Conservation (phyloP, 2,888 invertebrate genomes). For the Odontomyia ornata region DNA sequence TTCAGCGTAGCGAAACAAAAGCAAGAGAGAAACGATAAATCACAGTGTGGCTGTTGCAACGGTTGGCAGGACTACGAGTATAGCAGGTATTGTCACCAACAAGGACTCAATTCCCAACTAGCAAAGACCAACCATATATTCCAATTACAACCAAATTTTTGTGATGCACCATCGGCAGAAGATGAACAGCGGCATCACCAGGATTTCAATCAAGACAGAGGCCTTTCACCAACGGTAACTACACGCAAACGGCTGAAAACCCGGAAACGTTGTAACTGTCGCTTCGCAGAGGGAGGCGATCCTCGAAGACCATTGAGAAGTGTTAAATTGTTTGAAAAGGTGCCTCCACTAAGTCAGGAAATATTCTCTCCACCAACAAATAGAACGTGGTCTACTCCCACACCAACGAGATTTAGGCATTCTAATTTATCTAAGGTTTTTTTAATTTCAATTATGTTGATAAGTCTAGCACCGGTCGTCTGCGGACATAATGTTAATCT, state of each 20-base stretch:
- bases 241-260: not conserved
- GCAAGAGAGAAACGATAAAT: not conserved
- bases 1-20: not conserved
- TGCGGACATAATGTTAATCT: slow-evolving; percentile 38
- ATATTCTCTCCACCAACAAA: not conserved
- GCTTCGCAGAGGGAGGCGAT: not conserved
- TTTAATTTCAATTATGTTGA: slow-evolving; percentile 32
- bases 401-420: slow-evolving; percentile 10
- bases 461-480: slow-evolving; percentile 23
- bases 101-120: no score
- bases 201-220: no score
- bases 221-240: not conserved
- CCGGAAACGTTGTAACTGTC: not conserved
- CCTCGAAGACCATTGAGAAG: not conserved
- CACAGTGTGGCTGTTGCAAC: not conserved
- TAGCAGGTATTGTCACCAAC: no score
- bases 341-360: not conserved
- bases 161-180: no score
- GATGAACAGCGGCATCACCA: no score
- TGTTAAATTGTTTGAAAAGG: not conserved
- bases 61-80: no score
- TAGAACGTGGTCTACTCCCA: slow-evolving; percentile 20
- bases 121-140: no score
- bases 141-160: no score
- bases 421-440: slow-evolving; percentile 25